Evolutionary conservation across 2,113 vertebrate species (phyloP), one percentile per base, ranked within the genome.

Genomic region (Platichthys flesus): DNA sequence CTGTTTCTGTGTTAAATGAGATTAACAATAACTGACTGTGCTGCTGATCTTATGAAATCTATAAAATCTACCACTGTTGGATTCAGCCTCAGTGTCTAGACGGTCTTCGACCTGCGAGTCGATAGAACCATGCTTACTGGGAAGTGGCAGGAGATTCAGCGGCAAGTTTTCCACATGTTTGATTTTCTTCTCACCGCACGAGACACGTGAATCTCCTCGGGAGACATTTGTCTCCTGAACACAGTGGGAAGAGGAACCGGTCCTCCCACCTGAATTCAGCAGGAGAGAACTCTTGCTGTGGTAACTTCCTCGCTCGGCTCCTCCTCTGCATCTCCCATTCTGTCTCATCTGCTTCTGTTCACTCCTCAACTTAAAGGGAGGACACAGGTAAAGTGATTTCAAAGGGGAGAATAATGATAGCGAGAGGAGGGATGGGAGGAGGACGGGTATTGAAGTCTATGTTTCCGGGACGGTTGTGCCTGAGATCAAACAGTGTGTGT

Each of bases 331-430:
- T 85, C 67, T 77, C 55, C 58, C 40, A 89, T 88, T 87, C 82
- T 18, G 76, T 82, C 84, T 87, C 85, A 91, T 92, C 82, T 88
- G 18, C 60, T 18, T 1, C 66, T n/a, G 9, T 62, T 28, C 67
- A n/a, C 72, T 37, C 72, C 70, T 64, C 57, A 9, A 61, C 64
- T 81, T 81, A 84, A 73, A 75, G 72, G 71, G 83, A 73, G 78
- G 76, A 85, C 82, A 74, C 79, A 83, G 85, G 83, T 87, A 85
- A 86, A 79, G 58, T 68, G 78, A 89, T 91, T 85, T 89, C 84
- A 90, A 89, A 88, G 62, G 79, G 61, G 47, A 67, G 75, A 71
- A 71, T 62, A 71, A 64, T 28, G 67, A 76, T 65, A 73, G 8
- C 23, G 20, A 55, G 64, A 28, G 54, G 58, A 55, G 68, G 56